Evolutionary conservation across 2,888 invertebrate species (phyloP).

Genomic region (Eristalinus aeneus): DNA sequence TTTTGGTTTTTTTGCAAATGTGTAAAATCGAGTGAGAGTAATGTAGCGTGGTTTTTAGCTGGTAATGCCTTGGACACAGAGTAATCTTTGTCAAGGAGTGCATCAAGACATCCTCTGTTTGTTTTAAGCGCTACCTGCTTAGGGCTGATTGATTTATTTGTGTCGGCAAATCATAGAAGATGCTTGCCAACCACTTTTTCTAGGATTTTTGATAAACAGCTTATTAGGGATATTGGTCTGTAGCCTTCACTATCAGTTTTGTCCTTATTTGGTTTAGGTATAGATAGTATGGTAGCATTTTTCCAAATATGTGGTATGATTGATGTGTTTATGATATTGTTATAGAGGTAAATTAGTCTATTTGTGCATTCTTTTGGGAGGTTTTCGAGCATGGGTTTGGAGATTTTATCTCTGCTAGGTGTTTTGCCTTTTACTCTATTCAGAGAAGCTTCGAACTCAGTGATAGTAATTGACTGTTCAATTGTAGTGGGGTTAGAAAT

Average conservation of each 20-base stretch:
- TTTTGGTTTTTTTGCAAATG: neutral
- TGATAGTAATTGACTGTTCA: constrained; percentile 8
- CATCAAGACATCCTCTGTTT: neutral
- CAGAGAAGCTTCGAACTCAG: neutral
- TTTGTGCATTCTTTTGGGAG: neutral
- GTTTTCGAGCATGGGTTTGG: neutral
- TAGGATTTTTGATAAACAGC: neutral
- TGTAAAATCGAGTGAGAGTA: no score
- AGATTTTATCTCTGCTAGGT: no score
- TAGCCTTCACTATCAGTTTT: neutral
- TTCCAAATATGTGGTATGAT: neutral
- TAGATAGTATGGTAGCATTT: constrained; percentile 6
- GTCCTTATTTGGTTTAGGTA: neutral
- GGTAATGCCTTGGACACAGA: neutral
- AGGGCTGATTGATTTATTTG: neutral
- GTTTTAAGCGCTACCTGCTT: neutral
- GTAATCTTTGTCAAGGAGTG: neutral
- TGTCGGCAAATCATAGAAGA: neutral
- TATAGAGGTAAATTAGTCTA: no score
- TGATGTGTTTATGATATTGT: no score
- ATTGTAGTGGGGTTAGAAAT: neutral
- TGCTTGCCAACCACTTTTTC: neutral
- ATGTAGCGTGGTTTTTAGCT: no score
- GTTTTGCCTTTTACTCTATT: neutral
- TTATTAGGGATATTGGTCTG: neutral